These are phyloP conservation scores for Danio jaintianensis DNA, from an alignment of 2,797 vertebrate species.

Conservation along the genomic window DNA sequence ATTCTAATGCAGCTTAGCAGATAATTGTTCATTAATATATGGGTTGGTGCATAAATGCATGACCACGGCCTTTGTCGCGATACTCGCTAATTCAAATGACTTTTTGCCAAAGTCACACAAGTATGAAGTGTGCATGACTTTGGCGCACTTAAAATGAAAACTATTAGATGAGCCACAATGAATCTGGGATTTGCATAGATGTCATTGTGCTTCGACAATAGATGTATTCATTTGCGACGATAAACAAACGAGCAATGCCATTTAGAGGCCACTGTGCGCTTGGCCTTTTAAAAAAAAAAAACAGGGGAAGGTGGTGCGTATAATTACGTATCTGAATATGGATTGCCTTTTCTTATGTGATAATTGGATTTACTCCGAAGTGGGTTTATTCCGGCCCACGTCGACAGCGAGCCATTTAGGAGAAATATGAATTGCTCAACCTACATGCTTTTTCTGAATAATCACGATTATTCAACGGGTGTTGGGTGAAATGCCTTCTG, in stretches of 20 bases:
- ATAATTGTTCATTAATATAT: constrained; percentile 64
- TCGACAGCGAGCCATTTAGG: constrained; percentile 11
- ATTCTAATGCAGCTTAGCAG: constrained; percentile 47
- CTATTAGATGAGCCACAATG: constrained; percentile 46
- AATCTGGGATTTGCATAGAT: constrained; percentile 48
- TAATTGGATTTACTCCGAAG: constrained; percentile 50
- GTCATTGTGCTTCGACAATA: background rate
- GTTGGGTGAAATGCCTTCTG: constrained; percentile 13
- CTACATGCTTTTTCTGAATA: constrained; percentile 21
- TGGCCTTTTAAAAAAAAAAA: constrained; percentile 28
- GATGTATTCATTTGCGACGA: constrained; percentile 18
- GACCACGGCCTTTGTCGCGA: constrained; percentile 56
- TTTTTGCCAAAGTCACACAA: constrained; percentile 60
- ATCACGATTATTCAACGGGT: constrained; percentile 29
- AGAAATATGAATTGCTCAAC: constrained; percentile 42
- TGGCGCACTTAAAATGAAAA: constrained; percentile 36
- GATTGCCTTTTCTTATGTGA: constrained; percentile 43
- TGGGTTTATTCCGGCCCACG: constrained; percentile 10
- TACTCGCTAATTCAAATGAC: constrained; percentile 63
- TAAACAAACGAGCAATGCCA: constrained; percentile 11
- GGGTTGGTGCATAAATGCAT: constrained; percentile 65
- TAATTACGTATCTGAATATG: constrained; percentile 47
- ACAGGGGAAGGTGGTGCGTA: background rate
- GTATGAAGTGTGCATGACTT: constrained; percentile 38
- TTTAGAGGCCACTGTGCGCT: constrained; percentile 21